phyloP scores from a whole-genome alignment of 2,797 vertebrate species.

The Craterocephalus amniculus region DNA sequence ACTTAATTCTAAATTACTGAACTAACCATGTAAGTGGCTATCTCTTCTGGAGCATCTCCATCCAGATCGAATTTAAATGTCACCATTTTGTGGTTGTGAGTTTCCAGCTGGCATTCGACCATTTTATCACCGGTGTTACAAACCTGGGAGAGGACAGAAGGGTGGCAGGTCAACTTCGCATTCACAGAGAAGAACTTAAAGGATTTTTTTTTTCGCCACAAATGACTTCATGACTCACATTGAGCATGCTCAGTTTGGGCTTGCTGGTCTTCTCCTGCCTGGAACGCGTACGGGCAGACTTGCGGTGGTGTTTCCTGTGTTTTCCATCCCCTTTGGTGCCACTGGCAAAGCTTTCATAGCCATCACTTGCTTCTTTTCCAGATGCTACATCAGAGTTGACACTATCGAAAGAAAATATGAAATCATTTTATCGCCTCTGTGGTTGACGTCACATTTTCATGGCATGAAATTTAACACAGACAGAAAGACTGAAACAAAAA shows the following conservation, averaged over 20 bases:
- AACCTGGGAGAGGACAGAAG: slow-evolving; percentile 53
- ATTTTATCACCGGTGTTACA: slow-evolving; percentile 93
- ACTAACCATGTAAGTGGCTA: slow-evolving; percentile 95
- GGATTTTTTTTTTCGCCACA: background rate
- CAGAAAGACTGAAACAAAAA: background rate
- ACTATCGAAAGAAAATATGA: slow-evolving; percentile 57
- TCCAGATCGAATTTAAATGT: slow-evolving; percentile 99
- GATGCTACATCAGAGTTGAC: slow-evolving; percentile 90
- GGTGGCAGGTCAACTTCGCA: slow-evolving; percentile 3
- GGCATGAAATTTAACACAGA: slow-evolving; percentile 1
- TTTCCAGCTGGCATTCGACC: slow-evolving; percentile 98
- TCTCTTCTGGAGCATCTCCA: slow-evolving; percentile 96
- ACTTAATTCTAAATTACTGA: slow-evolving; percentile 1
- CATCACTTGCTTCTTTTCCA: slow-evolving; percentile 94
- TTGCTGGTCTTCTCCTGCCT: slow-evolving; percentile 93
- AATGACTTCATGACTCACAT: slow-evolving; percentile 82
- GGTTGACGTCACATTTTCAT: background rate
- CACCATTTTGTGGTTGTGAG: slow-evolving; percentile 99
- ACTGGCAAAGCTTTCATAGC: slow-evolving; percentile 87
- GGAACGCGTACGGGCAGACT: slow-evolving; percentile 91
- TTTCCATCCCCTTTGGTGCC: slow-evolving; percentile 90
- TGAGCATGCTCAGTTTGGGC: slow-evolving; percentile 95
- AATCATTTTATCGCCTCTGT: background rate
- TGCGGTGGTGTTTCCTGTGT: slow-evolving; percentile 92
- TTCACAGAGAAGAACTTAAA: slow-evolving; percentile 2